Evolutionary conservation across 2,113 vertebrate genomes (phyloP).

Genomic region (Lophura nycthemera): DNA sequence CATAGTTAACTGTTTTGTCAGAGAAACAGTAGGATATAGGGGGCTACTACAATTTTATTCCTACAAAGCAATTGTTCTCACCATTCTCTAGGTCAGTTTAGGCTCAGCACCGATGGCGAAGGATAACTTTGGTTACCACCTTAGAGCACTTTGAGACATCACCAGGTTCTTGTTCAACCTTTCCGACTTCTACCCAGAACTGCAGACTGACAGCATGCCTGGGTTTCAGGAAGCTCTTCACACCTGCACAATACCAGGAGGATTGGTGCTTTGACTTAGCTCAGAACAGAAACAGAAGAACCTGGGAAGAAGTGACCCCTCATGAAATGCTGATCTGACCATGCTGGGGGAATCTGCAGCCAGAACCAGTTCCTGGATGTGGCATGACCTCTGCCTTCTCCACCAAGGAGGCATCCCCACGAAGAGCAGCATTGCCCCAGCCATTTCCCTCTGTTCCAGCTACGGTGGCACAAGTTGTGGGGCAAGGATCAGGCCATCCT

Average conservation of each 20-base stretch:
- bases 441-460: not conserved
- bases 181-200: not conserved
- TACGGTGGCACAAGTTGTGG: fast-evolving
- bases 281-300: not conserved
- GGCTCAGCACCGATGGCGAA: not conserved
- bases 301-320: not conserved
- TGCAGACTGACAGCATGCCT: not conserved
- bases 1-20: not conserved
- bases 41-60: not conserved
- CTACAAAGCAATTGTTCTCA: not conserved
- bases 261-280: not conserved
- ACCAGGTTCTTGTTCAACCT: not conserved
- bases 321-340: not conserved
- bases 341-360: not conserved
- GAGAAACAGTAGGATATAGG: not conserved
- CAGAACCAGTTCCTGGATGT: not conserved
- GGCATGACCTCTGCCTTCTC: not conserved
- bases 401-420: not conserved
- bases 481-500: not conserved
- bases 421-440: not conserved
- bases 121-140: not conserved
- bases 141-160: not conserved
- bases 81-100: not conserved
- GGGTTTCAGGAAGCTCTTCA: not conserved
- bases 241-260: fast-evolving